A percentile compares a stretch with the other conserved stretches of the same genome.
phyloP scores from a whole-genome alignment of 2,888 invertebrate genomes.

The Spodoptera picta region DNA sequence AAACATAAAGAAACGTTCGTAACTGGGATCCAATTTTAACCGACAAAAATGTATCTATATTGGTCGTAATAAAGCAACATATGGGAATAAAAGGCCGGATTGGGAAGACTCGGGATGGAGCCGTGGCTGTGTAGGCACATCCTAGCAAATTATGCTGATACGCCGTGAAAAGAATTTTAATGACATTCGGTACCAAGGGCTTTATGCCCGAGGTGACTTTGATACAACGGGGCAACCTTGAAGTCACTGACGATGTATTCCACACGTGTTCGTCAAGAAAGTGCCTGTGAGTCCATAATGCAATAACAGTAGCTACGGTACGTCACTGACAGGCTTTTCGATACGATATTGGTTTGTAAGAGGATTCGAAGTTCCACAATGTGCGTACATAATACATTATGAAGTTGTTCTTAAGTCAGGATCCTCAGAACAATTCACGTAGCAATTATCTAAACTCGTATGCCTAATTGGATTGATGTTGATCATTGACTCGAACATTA shows the following conservation, averaged over 20 bases:
- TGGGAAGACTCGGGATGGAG: constrained; percentile 26
- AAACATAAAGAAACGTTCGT: constrained; percentile 49
- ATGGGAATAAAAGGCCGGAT: constrained; percentile 50
- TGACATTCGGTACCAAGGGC: constrained; percentile 50
- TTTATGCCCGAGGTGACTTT: constrained; percentile 58
- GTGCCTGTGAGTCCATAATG: constrained; percentile 26
- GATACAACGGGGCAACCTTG: constrained; percentile 27
- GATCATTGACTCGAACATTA: constrained; percentile 8
- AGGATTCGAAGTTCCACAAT: constrained; percentile 30
- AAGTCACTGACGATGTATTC: constrained; percentile 17
- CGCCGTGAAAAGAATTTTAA: constrained; percentile 68
- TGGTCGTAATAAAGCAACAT: constrained; percentile 53
- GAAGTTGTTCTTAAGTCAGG: neutral
- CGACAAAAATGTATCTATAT: constrained; percentile 52
- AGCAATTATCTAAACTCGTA: constrained; percentile 17
- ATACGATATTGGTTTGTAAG: constrained; percentile 18
- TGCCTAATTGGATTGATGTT: constrained; percentile 14
- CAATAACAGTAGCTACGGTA: constrained; percentile 19
- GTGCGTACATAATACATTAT: constrained; percentile 3
- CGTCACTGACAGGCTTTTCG: constrained; percentile 27
- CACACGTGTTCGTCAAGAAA: constrained; percentile 24
- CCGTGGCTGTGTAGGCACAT: constrained; percentile 37
- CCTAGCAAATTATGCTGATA: constrained; percentile 57
- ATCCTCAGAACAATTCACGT: constrained; percentile 10
- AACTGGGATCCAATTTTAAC: constrained; percentile 51